Base-by-base conservation (phyloP, 2,888 invertebrate species). In the Heliconius ethilla region DNA sequence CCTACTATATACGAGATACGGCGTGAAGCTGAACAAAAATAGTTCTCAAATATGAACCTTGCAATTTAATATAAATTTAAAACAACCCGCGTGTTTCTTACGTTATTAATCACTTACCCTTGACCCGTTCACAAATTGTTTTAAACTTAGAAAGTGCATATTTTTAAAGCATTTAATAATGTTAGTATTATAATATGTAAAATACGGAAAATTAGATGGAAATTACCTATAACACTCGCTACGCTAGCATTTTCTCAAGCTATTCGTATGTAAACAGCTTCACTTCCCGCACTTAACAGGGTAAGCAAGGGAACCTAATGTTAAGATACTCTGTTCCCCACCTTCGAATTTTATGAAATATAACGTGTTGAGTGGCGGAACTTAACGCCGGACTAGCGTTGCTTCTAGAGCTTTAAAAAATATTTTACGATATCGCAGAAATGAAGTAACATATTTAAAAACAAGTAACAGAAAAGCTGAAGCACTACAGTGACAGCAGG, bases 121-220 rank as follows among this genome's bases (percentile, higher is more conserved):
- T 69, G 67, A 69, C 40, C 6, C 40, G 15, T 25, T 69, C 15
- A 40, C n/a, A 69, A 40, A 40, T 40, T 25, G 13, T 69, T 40
- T 25, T 40, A 69, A 40, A 33, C 22, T 18, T 33, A 55, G n/a
- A 70, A 55, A 55, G 55, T 55, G 33, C 70, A 62, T 27, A 25
- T n/a, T 37, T 62, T 74, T 15, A 74, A 74, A 55, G 40, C 37
- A 73, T 73, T 77, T 73, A 73, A 66, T 76, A 69, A 75, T 69
- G 65, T 70, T 65, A 62, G 65, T 63, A 80, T 79, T 78, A 78
- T 75, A 81, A 78, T 79, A 79, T 78, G 81, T 75, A 69, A 76
- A 79, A 63, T 78, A 78, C 63, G n/a, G 69, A 25, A 78, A 79
- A 81, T 75, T 65, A 29, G 2, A 27, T 27, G 2, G 27, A 27